These are phyloP conservation scores for Pollachius pollachius DNA, from an alignment of 2,113 vertebrate species.

Conservation along the genomic window DNA sequence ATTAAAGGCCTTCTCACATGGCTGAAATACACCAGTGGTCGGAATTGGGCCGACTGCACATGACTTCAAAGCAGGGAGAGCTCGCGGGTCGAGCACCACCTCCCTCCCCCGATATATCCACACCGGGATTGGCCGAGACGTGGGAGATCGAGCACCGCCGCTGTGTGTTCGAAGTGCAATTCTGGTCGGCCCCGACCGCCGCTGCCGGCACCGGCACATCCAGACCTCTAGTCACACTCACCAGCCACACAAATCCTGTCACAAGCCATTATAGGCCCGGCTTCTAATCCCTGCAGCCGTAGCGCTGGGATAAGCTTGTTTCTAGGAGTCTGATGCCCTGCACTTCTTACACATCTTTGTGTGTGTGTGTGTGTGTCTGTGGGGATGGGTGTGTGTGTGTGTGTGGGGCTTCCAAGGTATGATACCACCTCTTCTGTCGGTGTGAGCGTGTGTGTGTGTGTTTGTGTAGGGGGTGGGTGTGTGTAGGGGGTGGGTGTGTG, in stretches of 20 bases:
- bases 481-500: no score
- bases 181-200: slow-evolving; percentile 52
- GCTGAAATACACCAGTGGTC: no score
- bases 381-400: no score
- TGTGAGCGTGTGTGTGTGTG: slow-evolving; percentile 19
- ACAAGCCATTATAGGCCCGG: slow-evolving; percentile 67
- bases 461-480: no score
- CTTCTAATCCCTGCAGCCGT: slow-evolving; percentile 63
- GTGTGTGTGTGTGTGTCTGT: no score
- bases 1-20: no score
- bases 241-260: slow-evolving; percentile 63
- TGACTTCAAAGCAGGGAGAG: no score
- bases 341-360: no score
- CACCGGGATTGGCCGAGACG: slow-evolving; percentile 57
- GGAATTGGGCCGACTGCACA: no score
- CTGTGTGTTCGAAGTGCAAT: slow-evolving; percentile 54
- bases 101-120: slow-evolving; percentile 50
- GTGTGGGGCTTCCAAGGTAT: slow-evolving; percentile 23
- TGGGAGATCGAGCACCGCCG: slow-evolving; percentile 29
- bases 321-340: no score
- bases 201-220: slow-evolving; percentile 53
- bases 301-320: slow-evolving; percentile 23
- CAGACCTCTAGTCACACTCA: slow-evolving; percentile 54
- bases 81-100: slow-evolving; percentile 31
- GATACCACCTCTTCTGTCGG: slow-evolving; percentile 35